Evolutionary conservation across 1,140 invertebrate genomes (phyloP), one percentile per base, ranked within the genome.

Genomic region (Coelopa frigida): DNA sequence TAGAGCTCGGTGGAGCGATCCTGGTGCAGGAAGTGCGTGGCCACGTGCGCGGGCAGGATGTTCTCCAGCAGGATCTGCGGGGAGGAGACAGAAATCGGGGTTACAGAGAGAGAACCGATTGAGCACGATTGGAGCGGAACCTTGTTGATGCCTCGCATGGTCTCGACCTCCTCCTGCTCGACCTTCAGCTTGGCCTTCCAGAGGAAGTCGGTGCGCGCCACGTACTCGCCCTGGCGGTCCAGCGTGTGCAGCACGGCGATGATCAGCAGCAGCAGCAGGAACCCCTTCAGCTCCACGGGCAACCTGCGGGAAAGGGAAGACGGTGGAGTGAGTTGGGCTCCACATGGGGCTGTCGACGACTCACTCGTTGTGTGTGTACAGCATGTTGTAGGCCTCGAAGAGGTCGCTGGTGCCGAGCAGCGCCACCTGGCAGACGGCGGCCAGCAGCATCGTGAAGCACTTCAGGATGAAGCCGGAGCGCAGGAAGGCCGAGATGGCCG

Each of bases 31-130:
- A 96, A 98, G 67, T 95, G 89, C 49, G 93, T 84, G 1, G 94
- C 94, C 0, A 99, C 94, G 65, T 97, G 93, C 48, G 87, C 87
- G 4, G 95, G 95, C 21, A 99, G 73, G 59, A 99, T 98, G 55
- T 99, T 99, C 72, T 97, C 92, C 35, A 99, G 70, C 3, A 98
- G 77, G 62, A 89, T 83, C 76, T 82, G 15, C 15, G 22, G 5
- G 18, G 15, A 2, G 6, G 39, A 29, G 26, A 1, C 12, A 5
- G 5, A 33, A 33, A n/a, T 7, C 22, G 10, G 18, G 46, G 37
- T 31, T 23, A 36, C 18, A 5, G 14, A 12, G 24, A 11, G 7
- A 18, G 18, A 5, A 41, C 22, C 3, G 12, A 37, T 38, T 3
- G 2, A 27, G 2, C 15, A 40, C 11, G 24, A 8, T 20, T 37